phyloP scores from a whole-genome alignment of 2,888 invertebrate species.

The Balanococcus diminutus region DNA sequence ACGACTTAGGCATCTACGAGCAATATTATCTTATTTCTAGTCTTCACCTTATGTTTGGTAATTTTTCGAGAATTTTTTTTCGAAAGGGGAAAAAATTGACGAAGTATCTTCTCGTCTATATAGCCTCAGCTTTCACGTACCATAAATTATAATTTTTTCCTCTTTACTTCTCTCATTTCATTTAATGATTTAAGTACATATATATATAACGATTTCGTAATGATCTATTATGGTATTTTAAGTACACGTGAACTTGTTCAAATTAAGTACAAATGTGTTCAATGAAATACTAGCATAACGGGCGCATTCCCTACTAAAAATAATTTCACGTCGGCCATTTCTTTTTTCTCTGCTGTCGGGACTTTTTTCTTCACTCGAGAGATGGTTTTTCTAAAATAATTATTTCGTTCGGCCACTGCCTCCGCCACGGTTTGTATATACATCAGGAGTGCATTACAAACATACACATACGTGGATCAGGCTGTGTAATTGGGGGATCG shows the following conservation, averaged over 20 bases:
- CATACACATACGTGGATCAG: no score
- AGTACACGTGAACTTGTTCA: background rate
- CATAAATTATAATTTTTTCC: no score
- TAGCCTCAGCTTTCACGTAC: no score
- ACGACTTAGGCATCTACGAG: background rate
- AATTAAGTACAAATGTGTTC: background rate
- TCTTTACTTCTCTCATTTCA: no score
- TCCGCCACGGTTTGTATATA: background rate
- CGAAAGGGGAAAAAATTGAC: no score
- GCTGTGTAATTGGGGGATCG: background rate
- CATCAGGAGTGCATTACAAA: background rate
- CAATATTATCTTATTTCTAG: background rate
- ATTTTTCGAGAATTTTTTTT: no score
- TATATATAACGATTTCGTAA: no score
- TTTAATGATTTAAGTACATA: background rate
- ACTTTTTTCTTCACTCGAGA: background rate
- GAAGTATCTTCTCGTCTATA: background rate
- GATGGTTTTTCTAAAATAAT: conserved; percentile 45
- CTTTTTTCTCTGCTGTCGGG: conserved; percentile 37
- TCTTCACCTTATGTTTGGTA: no score
- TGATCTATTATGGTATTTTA: no score
- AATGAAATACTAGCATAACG: background rate
- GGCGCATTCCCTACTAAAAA: conserved; percentile 18
- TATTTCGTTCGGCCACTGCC: conserved; percentile 29
- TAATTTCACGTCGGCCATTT: conserved; percentile 47